Evolutionary conservation across 2,888 invertebrate species (phyloP), one percentile per base, ranked within the genome.

Genomic region (Catocala nupta): DNA sequence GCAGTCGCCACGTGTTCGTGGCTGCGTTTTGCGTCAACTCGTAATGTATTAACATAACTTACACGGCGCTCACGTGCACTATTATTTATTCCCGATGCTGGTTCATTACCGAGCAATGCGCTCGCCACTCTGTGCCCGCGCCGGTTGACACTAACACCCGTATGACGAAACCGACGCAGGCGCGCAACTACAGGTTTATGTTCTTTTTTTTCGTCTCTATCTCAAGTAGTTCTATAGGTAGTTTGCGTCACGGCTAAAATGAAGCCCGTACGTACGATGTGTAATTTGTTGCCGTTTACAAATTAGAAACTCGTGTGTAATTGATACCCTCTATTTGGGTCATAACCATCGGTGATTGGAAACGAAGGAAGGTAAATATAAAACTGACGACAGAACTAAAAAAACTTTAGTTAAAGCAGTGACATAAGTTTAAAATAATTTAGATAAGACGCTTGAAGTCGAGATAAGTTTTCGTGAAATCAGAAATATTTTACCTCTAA

Each of bases 211-310:
- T 64, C 61, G 57, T 54, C 33, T 70, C 55, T 70, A 70, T 65
- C 63, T 63, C 58, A 73, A 68, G 74, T 79, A 75, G 78, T 75
- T 78, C 68, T 75, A 78, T 79, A 72, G 61, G 66, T 65, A 70
- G 80, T 81, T 83, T 81, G 83, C 81, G 82, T 83, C 88, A 84
- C 77, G 70, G 75, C 81, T 83, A 85, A 79, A 82, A 78, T 77
- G 68, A 78, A 77, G 73, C 68, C 62, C 59, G 59, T 55, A 64
- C 59, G 63, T 54, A 47, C 60, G 56, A 69, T 70, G 66, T 74
- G 66, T 74, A 74, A 74, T 79, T 77, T 78, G 77, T 79, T 78
- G 75, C 77, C 66, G 66, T 75, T 71, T 75, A 71, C 64, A 61
- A 78, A 67, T 70, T 71, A 70, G 73, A 75, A 77, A 76, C 68